Percentiles rank a stretch among this genome's conserved stretches.
These are phyloP conservation scores for Eriocheir sinensis DNA, from an alignment of 1,140 invertebrate species.

Conservation along the genomic window DNA sequence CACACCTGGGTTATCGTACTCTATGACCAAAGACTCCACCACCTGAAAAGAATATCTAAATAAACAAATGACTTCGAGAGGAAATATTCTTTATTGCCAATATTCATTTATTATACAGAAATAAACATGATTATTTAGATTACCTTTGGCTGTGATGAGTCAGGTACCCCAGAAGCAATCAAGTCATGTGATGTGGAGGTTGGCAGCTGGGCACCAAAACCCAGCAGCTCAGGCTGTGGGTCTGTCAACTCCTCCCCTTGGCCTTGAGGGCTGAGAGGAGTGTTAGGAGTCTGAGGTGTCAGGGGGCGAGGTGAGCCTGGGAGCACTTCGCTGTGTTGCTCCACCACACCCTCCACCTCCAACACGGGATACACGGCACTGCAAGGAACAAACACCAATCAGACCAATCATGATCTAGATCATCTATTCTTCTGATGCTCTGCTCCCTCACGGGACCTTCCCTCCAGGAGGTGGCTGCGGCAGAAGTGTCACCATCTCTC, in stretches of 20 bases:
- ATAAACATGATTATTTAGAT: too few species aligned
- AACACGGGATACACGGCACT: slow-evolving; percentile 70
- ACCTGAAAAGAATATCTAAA: slow-evolving; percentile 27
- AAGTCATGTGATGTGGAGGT: background rate
- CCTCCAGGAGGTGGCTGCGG: too few species aligned
- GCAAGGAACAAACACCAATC: too few species aligned
- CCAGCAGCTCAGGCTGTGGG: slow-evolving; percentile 45
- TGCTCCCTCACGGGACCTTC: too few species aligned
- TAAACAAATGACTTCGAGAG: background rate
- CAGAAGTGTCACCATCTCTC: too few species aligned
- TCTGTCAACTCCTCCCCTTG: background rate
- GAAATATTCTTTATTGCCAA: background rate
- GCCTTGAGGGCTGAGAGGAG: slow-evolving; percentile 62
- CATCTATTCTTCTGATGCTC: too few species aligned
- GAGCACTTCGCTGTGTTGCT: slow-evolving; percentile 38
- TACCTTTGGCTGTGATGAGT: slow-evolving; percentile 37
- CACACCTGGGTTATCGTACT: slow-evolving; percentile 66
- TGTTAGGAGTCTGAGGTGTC: slow-evolving; percentile 70
- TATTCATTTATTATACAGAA: too few species aligned
- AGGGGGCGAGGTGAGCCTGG: slow-evolving; percentile 45
- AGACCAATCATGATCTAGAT: too few species aligned
- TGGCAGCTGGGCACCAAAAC: slow-evolving; percentile 51
- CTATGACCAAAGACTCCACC: slow-evolving; percentile 62
- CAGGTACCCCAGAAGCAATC: background rate
- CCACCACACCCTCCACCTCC: slow-evolving; percentile 63